phyloP scores from a whole-genome alignment of 2,113 vertebrate genomes.

The Periophthalmodon schlosseri region DNA sequence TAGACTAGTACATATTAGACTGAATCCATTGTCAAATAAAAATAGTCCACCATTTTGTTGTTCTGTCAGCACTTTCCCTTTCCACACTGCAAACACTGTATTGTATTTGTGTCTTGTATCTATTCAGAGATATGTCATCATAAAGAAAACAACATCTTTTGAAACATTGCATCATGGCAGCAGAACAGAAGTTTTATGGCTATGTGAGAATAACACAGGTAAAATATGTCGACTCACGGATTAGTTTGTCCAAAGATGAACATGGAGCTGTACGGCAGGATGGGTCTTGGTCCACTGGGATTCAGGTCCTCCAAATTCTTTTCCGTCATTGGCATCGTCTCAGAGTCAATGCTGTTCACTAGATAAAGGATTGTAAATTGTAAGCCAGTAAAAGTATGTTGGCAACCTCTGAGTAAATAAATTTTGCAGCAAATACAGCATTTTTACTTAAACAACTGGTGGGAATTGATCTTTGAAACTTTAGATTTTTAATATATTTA shows the following conservation, averaged over 20 bases:
- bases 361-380: slow-evolving; percentile 17
- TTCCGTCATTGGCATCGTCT: slow-evolving; percentile 82
- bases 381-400: not conserved
- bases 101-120: not conserved
- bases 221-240: slow-evolving; percentile 80
- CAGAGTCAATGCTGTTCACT: slow-evolving; percentile 90
- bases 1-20: not conserved
- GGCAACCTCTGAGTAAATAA: too few relatives aligned
- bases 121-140: not conserved
- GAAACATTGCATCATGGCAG: not conserved
- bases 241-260: slow-evolving; percentile 91
- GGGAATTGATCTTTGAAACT: not conserved
- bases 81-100: not conserved
- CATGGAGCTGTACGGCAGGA: slow-evolving; percentile 96
- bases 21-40: not conserved
- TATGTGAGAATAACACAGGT: not conserved
- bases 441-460: not conserved
- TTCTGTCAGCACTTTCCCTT: not conserved
- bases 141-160: not conserved
- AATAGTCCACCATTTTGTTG: not conserved
- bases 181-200: not conserved
- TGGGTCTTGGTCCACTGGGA: slow-evolving; percentile 82
- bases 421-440: not conserved
- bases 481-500: too few relatives aligned
- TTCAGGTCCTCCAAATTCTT: slow-evolving; percentile 81